Percentiles rank a stretch among this genome's conserved stretches.
Evolutionary conservation across 2,888 invertebrate genomes (phyloP).

Genomic region (Hedychridium roseum): DNA sequence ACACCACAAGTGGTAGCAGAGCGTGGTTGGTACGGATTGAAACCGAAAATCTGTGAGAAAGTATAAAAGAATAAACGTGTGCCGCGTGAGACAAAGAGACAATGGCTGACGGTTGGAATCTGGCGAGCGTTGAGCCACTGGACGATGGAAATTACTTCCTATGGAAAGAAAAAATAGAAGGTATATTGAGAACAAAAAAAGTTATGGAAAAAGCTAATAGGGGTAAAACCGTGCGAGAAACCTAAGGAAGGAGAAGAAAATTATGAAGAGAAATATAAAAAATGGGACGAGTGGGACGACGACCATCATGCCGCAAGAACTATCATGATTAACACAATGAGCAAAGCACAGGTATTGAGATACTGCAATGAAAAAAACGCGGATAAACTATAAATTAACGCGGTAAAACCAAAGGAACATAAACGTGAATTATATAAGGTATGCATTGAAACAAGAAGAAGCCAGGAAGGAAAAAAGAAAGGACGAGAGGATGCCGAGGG

Average conservation of each 20-base stretch:
- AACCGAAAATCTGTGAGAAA: no score
- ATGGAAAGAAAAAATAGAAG: no score
- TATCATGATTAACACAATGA: conserved; percentile 10
- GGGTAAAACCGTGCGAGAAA: no score
- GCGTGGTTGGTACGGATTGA: no score
- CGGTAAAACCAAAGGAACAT: conserved; percentile 1
- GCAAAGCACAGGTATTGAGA: conserved; percentile 2
- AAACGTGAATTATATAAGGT: conserved; percentile 6
- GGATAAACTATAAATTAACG: background rate
- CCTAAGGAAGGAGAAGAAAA: background rate
- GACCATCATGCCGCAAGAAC: conserved; percentile 5
- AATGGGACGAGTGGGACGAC: conserved; percentile 7
- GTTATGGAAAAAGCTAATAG: no score
- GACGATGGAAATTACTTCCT: no score
- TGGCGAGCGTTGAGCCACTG: no score
- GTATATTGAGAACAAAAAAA: no score
- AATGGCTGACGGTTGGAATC: no score
- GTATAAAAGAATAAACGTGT: no score
- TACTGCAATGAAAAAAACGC: background rate
- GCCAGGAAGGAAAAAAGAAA: background rate
- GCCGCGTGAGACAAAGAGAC: no score
- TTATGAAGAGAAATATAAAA: background rate
- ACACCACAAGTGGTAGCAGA: no score
- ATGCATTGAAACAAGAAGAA: conserved; percentile 9
- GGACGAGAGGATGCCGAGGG: conserved; percentile 4